Percentiles rank a stretch among this genome's conserved stretches.
These are phyloP conservation scores for Zygaena filipendulae DNA, from an alignment of 2,888 invertebrate species.

Conservation along the genomic window DNA sequence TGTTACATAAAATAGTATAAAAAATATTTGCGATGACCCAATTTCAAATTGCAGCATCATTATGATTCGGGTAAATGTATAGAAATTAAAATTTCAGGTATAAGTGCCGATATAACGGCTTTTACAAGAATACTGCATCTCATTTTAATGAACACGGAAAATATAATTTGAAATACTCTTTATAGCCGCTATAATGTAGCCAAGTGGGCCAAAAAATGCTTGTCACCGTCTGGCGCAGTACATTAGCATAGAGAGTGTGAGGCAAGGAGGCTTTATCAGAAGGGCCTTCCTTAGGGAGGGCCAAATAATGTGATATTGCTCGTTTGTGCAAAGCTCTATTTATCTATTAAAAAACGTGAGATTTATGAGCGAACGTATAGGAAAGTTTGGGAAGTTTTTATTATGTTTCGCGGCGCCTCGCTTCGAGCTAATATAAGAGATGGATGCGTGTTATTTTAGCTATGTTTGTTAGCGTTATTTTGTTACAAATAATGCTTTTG, in stretches of 20 bases:
- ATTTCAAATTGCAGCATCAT: too few relatives aligned
- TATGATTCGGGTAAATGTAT: too few relatives aligned
- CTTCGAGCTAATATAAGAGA: slow-evolving; percentile 55
- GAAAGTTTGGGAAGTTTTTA: slow-evolving; percentile 62
- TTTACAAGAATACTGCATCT: slow-evolving; percentile 33
- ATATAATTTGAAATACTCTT: slow-evolving; percentile 68
- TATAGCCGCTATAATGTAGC: slow-evolving; percentile 63
- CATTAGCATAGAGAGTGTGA: slow-evolving; percentile 67
- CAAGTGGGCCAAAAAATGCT: slow-evolving; percentile 69
- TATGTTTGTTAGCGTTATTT: slow-evolving; percentile 27
- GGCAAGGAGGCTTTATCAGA: slow-evolving; percentile 64
- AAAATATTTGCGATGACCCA: too few relatives aligned
- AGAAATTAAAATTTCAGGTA: too few relatives aligned
- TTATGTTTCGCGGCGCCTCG: slow-evolving; percentile 52
- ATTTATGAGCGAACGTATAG: slow-evolving; percentile 55
- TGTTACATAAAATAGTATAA: slow-evolving; percentile 14
- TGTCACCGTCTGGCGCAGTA: slow-evolving; percentile 67
- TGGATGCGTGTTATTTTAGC: slow-evolving; percentile 53
- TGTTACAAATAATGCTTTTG: slow-evolving; percentile 16
- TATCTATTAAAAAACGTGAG: slow-evolving; percentile 68
- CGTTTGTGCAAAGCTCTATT: slow-evolving; percentile 68
- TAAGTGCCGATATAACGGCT: too few relatives aligned
- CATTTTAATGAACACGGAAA: slow-evolving; percentile 63
- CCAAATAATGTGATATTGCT: slow-evolving; percentile 69
- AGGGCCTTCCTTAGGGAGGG: slow-evolving; percentile 67